These are phyloP conservation scores for Epirrhoe alternata DNA, from an alignment of 2,888 invertebrate species.

Conservation along the genomic window DNA sequence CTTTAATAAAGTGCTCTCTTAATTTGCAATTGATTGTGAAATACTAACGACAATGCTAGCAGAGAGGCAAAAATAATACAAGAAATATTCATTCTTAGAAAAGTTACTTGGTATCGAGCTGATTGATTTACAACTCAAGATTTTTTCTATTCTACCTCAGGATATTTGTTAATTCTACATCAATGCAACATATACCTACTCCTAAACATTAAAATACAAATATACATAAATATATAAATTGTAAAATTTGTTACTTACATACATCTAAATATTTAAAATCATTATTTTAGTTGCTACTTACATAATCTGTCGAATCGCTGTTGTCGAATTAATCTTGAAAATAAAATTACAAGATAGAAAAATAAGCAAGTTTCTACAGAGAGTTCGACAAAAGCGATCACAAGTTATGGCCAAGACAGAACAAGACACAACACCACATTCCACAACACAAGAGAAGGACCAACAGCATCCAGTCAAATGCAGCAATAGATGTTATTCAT, in stretches of 20 bases:
- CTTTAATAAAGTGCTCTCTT: conserved; percentile 19
- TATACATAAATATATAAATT: conserved; percentile 11
- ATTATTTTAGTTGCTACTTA: conserved; percentile 57
- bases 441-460: conserved; percentile 60
- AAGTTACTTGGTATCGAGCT: background rate
- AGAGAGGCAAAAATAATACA: background rate
- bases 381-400: conserved; percentile 75
- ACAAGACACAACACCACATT: conserved; percentile 79
- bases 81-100: conserved; percentile 6
- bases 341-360: conserved; percentile 26
- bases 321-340: conserved; percentile 59
- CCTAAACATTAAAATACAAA: conserved; percentile 6
- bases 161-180: conserved; percentile 9
- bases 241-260: conserved; percentile 13
- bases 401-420: conserved; percentile 53
- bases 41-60: background rate
- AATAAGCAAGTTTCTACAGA: conserved; percentile 42
- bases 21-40: conserved; percentile 12
- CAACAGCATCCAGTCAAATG: conserved; percentile 58
- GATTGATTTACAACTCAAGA: background rate
- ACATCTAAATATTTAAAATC: conserved; percentile 22
- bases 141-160: conserved; percentile 1
- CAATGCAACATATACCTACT: background rate
- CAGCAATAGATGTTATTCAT: conserved; percentile 84
- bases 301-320: conserved; percentile 60